Percentiles rank a stretch among this genome's conserved stretches.
These are phyloP conservation scores for Nephrotoma guestfalica DNA, from an alignment of 2,888 invertebrate genomes.

Conservation along the genomic window DNA sequence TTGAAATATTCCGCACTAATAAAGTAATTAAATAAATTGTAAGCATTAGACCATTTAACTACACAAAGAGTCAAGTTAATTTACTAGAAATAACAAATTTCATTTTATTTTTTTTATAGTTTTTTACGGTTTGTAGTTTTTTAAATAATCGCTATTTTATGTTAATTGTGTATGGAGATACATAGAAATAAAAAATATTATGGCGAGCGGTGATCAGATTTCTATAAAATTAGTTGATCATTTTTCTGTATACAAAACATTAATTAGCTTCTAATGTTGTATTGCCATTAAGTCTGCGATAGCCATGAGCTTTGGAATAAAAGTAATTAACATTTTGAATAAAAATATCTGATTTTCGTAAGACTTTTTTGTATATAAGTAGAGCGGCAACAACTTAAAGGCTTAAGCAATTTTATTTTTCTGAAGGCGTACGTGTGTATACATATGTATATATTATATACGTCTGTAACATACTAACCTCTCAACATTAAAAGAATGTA, in stretches of 20 bases:
- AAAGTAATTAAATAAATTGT: neutral
- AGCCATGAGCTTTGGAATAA: neutral
- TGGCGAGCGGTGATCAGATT: neutral
- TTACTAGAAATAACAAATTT: neutral
- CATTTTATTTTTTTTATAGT: neutral
- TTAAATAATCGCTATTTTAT: neutral
- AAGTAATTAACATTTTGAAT: neutral
- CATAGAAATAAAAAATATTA: neutral
- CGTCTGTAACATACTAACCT: neutral
- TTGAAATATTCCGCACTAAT: neutral
- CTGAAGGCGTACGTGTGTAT: neutral
- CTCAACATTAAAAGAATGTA: neutral
- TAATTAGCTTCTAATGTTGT: neutral
- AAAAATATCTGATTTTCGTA: neutral
- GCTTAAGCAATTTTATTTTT: neutral
- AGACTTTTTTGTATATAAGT: neutral
- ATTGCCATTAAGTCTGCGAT: neutral
- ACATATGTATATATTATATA: neutral
- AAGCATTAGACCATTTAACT: neutral
- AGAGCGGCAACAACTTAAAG: neutral
- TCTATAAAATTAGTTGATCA: neutral
- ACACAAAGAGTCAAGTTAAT: neutral
- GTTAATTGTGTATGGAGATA: neutral
- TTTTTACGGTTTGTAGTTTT: neutral
- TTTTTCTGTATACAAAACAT: neutral